phyloP scores from a whole-genome alignment of 2,888 invertebrate species.

The Parnassius glacialis region DNA sequence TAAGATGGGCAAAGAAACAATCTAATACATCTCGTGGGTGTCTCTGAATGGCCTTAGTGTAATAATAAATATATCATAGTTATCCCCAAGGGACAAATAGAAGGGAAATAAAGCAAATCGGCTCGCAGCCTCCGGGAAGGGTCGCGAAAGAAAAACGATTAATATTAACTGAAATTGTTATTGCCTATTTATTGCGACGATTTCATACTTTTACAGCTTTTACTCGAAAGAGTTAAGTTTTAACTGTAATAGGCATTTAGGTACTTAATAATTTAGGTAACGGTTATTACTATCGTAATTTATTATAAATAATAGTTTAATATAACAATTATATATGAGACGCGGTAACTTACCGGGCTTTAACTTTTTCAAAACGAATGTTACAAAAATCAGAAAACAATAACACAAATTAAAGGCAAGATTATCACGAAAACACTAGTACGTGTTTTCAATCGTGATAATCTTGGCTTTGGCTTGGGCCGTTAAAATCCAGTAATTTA shows the following conservation, averaged over 20 bases:
- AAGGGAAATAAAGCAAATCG: conserved; percentile 78
- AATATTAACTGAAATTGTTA: conserved; percentile 80
- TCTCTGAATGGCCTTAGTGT: conserved; percentile 65
- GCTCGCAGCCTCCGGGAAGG: conserved; percentile 57
- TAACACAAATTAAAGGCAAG: too few relatives aligned
- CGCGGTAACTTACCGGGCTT: too few relatives aligned
- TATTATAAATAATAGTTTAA: conserved; percentile 1
- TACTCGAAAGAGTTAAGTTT: conserved; percentile 67
- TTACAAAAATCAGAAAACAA: too few relatives aligned
- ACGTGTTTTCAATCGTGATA: too few relatives aligned
- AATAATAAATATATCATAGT: conserved; percentile 80
- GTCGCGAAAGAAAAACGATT: conserved; percentile 79
- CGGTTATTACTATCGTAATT: conserved; percentile 30
- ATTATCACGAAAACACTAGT: too few relatives aligned
- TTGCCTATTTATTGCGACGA: conserved; percentile 64
- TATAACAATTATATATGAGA: too few relatives aligned
- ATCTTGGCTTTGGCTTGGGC: too few relatives aligned
- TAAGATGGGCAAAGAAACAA: conserved; percentile 49
- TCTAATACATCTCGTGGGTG: conserved; percentile 73
- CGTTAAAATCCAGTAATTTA: too few relatives aligned
- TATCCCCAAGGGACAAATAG: conserved; percentile 70
- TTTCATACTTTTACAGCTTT: conserved; percentile 74
- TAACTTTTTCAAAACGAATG: too few relatives aligned
- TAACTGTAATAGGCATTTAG: conserved; percentile 46
- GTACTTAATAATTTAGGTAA: conserved; percentile 40